Percentiles rank a stretch among this genome's conserved stretches.
phyloP scores from a whole-genome alignment of 2,113 vertebrate species.

The Lepus timidus region DNA sequence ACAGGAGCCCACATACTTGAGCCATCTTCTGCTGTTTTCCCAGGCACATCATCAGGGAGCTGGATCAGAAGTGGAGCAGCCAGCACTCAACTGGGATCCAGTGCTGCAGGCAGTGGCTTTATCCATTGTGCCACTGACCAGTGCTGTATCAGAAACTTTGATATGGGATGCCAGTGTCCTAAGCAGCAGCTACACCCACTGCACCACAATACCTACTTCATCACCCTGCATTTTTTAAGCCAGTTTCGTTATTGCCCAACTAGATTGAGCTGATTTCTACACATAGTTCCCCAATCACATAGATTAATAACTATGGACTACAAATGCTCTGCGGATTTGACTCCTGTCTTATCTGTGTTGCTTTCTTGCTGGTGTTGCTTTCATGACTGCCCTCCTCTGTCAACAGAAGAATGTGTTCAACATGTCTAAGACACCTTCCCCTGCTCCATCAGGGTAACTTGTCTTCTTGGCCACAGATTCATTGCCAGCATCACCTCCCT shows the following conservation, averaged over 20 bases:
- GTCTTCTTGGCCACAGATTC: background rate
- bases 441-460: background rate
- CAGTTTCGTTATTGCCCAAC: background rate
- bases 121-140: too few species aligned
- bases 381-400: background rate
- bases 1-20: too few species aligned
- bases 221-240: background rate
- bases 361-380: background rate
- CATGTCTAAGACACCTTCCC: background rate
- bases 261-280: background rate
- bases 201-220: too few species aligned
- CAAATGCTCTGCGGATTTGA: background rate
- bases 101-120: too few species aligned
- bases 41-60: too few species aligned
- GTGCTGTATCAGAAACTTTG: too few species aligned
- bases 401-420: fast-evolving
- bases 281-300: background rate
- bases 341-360: too few species aligned
- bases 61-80: too few species aligned
- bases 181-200: too few species aligned
- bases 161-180: too few species aligned
- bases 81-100: too few species aligned
- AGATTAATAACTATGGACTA: background rate
- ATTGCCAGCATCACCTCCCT: background rate
- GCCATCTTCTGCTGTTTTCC: too few species aligned